A percentile compares a stretch with the other conserved stretches of the same genome.
These are phyloP conservation scores for Netelia virgata DNA, from an alignment of 2,888 invertebrate genomes.

Conservation along the genomic window DNA sequence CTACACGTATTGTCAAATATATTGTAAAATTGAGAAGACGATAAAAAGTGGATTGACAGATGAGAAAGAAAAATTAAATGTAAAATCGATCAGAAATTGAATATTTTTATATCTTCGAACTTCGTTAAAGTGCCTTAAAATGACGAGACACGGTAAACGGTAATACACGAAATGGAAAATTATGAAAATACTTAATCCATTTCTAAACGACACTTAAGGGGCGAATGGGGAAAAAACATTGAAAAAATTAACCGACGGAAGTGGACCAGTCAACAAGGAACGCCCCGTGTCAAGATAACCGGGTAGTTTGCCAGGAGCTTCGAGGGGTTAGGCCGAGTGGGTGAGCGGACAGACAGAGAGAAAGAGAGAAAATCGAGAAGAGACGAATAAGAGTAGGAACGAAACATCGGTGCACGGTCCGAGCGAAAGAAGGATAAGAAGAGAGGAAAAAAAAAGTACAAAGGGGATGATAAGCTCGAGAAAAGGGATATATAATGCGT, in stretches of 20 bases:
- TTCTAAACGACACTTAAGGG: background rate
- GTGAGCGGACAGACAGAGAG: constrained; percentile 15
- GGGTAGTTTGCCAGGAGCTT: constrained; percentile 43
- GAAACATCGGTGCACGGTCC: background rate
- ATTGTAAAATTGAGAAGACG: no score
- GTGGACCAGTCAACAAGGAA: constrained; percentile 1
- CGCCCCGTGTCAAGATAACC: background rate
- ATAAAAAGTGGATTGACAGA: no score
- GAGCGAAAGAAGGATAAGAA: constrained; percentile 7
- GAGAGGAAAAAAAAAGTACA: constrained; percentile 1
- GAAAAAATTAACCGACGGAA: background rate
- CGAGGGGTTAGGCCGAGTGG: background rate
- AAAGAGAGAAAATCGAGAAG: constrained; percentile 30
- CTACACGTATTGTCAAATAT: no score
- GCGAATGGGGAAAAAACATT: background rate
- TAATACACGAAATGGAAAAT: no score
- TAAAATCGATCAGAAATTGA: no score
- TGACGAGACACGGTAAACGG: no score
- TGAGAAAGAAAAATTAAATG: no score
- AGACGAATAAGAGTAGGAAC: constrained; percentile 3
- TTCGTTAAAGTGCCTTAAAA: no score
- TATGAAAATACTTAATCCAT: background rate
- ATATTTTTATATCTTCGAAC: no score
- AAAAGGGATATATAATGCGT: constrained; percentile 71
- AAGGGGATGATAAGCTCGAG: constrained; percentile 21